Evolutionary conservation across 1,140 invertebrate genomes (phyloP).

Genomic region (Drosophila virilis): DNA sequence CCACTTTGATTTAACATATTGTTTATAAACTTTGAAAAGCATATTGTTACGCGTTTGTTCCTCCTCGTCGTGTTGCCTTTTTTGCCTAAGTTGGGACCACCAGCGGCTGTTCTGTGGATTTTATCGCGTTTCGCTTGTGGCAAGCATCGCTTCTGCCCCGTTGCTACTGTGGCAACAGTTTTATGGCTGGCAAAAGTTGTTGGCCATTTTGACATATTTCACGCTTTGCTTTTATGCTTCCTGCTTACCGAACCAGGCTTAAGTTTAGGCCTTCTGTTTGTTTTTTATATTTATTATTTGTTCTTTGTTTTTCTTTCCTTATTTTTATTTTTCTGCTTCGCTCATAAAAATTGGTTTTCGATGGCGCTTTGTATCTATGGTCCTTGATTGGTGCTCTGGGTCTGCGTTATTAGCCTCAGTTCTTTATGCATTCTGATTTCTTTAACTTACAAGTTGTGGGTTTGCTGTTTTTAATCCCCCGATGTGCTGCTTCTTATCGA

Average conservation of each 20-base stretch:
- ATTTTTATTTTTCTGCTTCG: background rate
- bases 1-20: slow-evolving; percentile 48
- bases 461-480: background rate
- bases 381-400: slow-evolving; percentile 28
- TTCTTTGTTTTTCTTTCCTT: slow-evolving; percentile 1
- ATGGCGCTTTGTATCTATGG: slow-evolving; percentile 45
- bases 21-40: slow-evolving; percentile 33
- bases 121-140: slow-evolving; percentile 10
- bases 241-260: slow-evolving; percentile 7
- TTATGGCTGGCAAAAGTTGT: slow-evolving; percentile 36
- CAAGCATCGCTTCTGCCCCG: background rate
- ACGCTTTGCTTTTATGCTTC: slow-evolving; percentile 50
- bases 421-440: slow-evolving; percentile 16
- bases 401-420: background rate
- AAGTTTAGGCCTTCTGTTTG: slow-evolving; percentile 18
- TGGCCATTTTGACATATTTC: slow-evolving; percentile 56
- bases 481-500: background rate
- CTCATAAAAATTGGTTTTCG: slow-evolving; percentile 48
- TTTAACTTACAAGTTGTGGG: background rate
- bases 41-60: slow-evolving; percentile 22
- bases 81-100: slow-evolving; percentile 9
- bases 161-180: slow-evolving; percentile 43
- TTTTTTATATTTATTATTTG: background rate
- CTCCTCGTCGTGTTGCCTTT: background rate
- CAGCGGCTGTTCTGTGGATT: slow-evolving; percentile 15